These are phyloP conservation scores for Anthrax anthrax DNA, from an alignment of 2,888 invertebrate genomes.

Conservation along the genomic window DNA sequence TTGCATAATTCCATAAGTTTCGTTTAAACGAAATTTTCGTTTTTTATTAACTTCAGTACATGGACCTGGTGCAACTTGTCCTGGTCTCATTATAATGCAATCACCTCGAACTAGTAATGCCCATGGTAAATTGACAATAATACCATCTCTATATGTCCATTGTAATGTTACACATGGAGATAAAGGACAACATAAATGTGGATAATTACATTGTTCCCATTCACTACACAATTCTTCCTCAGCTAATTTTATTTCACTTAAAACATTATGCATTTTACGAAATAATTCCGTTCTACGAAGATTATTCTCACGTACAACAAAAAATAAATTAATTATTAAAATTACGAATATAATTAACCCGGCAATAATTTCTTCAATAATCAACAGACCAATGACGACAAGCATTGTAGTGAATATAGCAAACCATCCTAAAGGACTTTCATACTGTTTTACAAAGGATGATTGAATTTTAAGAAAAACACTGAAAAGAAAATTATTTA, in stretches of 20 bases:
- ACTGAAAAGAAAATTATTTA: conserved; percentile 13
- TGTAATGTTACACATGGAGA: conserved; percentile 91
- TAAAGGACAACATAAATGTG: conserved; percentile 69
- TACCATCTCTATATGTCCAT: conserved; percentile 84
- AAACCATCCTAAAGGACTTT: conserved; percentile 53
- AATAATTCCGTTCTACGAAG: conserved; percentile 41
- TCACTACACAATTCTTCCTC: conserved; percentile 29
- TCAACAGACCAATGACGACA: conserved; percentile 38
- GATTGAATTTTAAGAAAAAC: conserved; percentile 25
- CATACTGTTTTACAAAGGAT: conserved; percentile 31
- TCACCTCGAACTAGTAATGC: conserved; percentile 79
- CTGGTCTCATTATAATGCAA: conserved; percentile 74
- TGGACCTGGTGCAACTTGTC: conserved; percentile 60
- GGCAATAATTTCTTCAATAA: conserved; percentile 30
- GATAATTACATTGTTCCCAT: conserved; percentile 69
- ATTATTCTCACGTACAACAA: conserved; percentile 50
- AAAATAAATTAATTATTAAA: conserved; percentile 39
- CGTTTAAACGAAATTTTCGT: conserved; percentile 26
- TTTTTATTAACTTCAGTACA: conserved; percentile 41
- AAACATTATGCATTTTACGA: conserved; percentile 38
- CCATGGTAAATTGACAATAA: conserved; percentile 62
- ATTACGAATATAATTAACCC: conserved; percentile 36
- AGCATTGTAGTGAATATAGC: conserved; percentile 43
- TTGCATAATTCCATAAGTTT: conserved; percentile 30
- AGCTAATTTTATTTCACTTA: conserved; percentile 27